phyloP scores from a whole-genome alignment of 1,140 invertebrate genomes.

The Zaprionus capensis region DNA sequence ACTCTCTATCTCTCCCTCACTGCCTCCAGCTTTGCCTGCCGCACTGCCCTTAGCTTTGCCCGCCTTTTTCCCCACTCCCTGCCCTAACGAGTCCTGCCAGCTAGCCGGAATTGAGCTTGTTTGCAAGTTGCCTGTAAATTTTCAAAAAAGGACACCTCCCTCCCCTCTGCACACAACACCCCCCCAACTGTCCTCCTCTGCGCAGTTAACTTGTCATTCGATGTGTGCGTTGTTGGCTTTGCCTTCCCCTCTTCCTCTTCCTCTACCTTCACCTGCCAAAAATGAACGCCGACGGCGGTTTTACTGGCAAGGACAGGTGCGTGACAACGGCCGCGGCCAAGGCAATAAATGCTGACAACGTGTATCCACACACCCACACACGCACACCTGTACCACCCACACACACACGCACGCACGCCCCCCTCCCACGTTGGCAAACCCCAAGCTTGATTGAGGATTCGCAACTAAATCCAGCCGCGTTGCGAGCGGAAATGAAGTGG shows the following conservation, averaged over 20 bases:
- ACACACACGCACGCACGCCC: neutral
- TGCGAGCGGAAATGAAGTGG: constrained; percentile 59
- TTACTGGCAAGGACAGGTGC: constrained; percentile 54
- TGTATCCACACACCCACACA: neutral
- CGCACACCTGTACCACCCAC: neutral
- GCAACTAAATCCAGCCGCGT: constrained; percentile 45
- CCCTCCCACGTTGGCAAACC: neutral
- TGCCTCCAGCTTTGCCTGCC: neutral
- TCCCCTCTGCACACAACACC: neutral
- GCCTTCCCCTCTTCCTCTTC: neutral
- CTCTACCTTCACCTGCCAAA: constrained; percentile 6
- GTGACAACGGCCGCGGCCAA: constrained; percentile 59
- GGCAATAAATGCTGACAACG: constrained; percentile 32
- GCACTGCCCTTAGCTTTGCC: neutral
- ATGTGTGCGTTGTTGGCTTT: constrained; percentile 18
- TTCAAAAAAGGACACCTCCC: constrained; percentile 26
- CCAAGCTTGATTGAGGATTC: constrained; percentile 16
- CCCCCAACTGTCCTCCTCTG: neutral
- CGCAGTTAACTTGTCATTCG: constrained; percentile 40
- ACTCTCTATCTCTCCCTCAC: neutral
- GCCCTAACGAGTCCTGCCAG: neutral
- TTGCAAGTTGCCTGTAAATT: constrained; percentile 37
- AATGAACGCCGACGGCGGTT: constrained; percentile 44
- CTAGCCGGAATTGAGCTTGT: constrained; percentile 18
- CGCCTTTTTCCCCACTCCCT: neutral